These are phyloP conservation scores for Oceanodroma leucorhoa DNA, from an alignment of 2,797 vertebrate species.

Conservation along the genomic window DNA sequence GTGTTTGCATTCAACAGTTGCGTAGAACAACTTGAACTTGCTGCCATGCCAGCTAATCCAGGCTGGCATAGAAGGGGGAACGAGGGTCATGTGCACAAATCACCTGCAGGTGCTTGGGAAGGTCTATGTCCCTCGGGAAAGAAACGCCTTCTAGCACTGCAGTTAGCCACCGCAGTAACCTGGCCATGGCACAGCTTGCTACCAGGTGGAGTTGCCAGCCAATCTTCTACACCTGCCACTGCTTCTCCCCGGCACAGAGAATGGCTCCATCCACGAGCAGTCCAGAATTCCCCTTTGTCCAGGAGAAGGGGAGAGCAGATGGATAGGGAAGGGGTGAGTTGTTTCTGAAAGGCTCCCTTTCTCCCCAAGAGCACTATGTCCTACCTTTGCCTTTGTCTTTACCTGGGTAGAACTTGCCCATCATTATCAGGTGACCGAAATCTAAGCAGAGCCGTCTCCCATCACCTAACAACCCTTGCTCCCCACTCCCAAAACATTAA, in stretches of 20 bases:
- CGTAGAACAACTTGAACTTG: not conserved
- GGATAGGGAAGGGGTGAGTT: not conserved
- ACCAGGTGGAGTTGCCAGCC: not conserved
- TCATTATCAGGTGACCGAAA: not conserved
- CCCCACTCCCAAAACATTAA: not conserved
- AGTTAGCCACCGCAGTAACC: not conserved
- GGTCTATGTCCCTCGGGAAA: not conserved
- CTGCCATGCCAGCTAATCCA: conserved; percentile 53
- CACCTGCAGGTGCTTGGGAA: not conserved
- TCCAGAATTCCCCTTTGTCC: not conserved
- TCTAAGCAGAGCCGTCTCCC: not conserved
- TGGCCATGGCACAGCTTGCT: not conserved
- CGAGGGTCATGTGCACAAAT: not conserved
- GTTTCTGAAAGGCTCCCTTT: not conserved
- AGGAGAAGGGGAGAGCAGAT: not conserved
- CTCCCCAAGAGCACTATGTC: not conserved
- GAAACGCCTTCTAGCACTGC: not conserved
- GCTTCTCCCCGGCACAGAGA: not conserved
- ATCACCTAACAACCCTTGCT: not conserved
- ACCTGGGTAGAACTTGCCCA: not conserved
- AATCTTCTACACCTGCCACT: not conserved
- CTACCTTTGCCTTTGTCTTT: not conserved
- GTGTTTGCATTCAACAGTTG: conserved; percentile 26
- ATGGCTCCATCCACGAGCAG: not conserved
- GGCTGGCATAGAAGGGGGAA: not conserved